Base-by-base conservation (phyloP, 2,888 invertebrate species). In the Lysandra bellargus region DNA sequence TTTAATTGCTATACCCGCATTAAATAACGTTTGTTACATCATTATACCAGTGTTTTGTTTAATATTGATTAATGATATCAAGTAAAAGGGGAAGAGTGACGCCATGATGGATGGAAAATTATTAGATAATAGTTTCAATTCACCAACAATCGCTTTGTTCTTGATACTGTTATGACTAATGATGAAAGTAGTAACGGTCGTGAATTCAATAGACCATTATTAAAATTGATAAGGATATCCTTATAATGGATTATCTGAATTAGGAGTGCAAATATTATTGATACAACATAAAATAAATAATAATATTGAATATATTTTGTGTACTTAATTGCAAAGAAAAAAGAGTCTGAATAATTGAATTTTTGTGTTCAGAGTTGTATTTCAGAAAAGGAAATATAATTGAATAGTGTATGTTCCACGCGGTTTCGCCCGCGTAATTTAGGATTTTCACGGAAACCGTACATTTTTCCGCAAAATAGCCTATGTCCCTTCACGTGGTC, bases 41-140 rank as follows among this genome's bases (percentile, higher is more conserved):
- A 88, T 92, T 91, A 91, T 90, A 88, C 88, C 85, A 86, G 84
- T 89, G 90, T 91, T 90, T 93, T 92, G 92, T 90, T 93, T 93
- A 92, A 93, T 92, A 87, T 90, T 94, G 94, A 94, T 94, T 94
- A 94, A 94, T 93, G 93, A 92, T 86, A 84, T 89, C 87, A 88
- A 89, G 90, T 90, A 90, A 89, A 85, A 87, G 87, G 89, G 90
- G 90, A 90, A 91, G 90, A 90, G 87, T 86, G 88, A 80, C 82
- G 84, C 84, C 85, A 87, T 93, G 94, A 94, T 93, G 88, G 91
- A 94, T 94, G 86, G 86, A 85, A 83, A 87, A 90, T 91, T 94
- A 93, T 94, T 92, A 92, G 93, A 92, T 93, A 93, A 94, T 94
- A 89, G 93, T 91, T 92, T 91, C 93, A 91, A 93, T 93, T 76